A percentile compares a stretch with the other conserved stretches of the same genome.
phyloP scores from a whole-genome alignment of 2,113 vertebrate species.

The Grallaria varia region DNA sequence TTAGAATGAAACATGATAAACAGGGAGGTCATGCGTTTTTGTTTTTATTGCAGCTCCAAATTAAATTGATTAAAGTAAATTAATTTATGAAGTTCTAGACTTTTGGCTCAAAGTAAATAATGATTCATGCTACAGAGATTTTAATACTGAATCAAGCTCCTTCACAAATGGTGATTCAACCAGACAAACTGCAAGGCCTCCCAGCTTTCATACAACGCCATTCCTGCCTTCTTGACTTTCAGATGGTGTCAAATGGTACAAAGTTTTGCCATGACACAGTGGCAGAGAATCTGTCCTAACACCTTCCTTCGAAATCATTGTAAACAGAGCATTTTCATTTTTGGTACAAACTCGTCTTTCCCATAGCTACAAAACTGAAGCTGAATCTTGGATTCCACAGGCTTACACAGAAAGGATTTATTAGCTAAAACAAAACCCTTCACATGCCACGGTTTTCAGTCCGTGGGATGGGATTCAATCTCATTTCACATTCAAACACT shows the following conservation, averaged over 20 bases:
- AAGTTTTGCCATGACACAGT: background rate
- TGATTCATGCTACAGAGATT: background rate
- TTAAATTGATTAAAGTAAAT: background rate
- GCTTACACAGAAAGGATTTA: background rate
- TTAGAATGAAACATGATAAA: background rate
- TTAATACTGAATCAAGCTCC: background rate
- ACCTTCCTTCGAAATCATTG: background rate
- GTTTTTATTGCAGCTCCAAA: background rate
- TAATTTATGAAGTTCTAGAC: background rate
- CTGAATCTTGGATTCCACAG: background rate
- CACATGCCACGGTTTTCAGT: background rate
- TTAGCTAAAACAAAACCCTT: background rate
- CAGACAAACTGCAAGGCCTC: background rate
- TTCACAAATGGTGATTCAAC: background rate
- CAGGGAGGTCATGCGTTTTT: fast-evolving
- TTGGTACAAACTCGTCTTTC: background rate
- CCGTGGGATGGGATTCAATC: background rate
- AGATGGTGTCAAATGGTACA: background rate
- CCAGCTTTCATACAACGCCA: background rate
- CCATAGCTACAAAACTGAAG: background rate
- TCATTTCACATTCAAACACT: background rate
- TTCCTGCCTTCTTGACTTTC: background rate
- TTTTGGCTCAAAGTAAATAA: background rate
- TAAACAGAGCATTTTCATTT: background rate
- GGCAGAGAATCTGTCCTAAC: background rate